phyloP scores from a whole-genome alignment of 2,888 invertebrate genomes.

The Idaea aversata region DNA sequence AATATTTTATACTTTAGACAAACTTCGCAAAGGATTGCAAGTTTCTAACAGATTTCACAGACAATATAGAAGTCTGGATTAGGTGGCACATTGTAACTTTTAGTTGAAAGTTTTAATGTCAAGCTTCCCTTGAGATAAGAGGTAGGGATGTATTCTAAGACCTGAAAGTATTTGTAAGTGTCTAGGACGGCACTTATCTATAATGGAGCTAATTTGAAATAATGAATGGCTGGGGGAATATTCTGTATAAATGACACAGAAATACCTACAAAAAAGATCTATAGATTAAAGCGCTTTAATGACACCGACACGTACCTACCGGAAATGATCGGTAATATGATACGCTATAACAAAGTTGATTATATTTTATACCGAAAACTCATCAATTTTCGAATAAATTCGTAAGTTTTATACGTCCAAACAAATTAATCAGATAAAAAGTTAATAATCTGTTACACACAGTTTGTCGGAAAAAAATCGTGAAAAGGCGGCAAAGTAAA shows the following conservation, averaged over 20 bases:
- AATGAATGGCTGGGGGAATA: not conserved
- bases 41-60: not conserved
- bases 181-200: not conserved
- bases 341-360: not conserved
- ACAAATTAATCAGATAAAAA: not conserved
- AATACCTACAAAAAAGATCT: not conserved
- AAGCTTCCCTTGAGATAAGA: not conserved
- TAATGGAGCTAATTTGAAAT: not conserved
- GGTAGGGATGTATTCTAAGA: not conserved
- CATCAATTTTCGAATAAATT: not conserved
- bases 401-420: not conserved
- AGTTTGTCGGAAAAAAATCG: not conserved
- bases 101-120: not conserved
- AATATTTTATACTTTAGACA: not conserved
- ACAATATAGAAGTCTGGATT: not conserved
- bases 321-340: not conserved
- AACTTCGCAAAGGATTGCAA: not conserved
- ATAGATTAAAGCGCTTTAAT: not conserved
- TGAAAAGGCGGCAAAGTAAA: conserved; percentile 3
- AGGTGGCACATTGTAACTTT: not conserved
- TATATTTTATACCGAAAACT: not conserved
- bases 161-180: not conserved
- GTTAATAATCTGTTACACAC: not conserved
- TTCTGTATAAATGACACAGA: not conserved
- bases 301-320: not conserved